Conservation (phyloP, 2,113 vertebrate genomes). For the Camelus dromedarius region DNA sequence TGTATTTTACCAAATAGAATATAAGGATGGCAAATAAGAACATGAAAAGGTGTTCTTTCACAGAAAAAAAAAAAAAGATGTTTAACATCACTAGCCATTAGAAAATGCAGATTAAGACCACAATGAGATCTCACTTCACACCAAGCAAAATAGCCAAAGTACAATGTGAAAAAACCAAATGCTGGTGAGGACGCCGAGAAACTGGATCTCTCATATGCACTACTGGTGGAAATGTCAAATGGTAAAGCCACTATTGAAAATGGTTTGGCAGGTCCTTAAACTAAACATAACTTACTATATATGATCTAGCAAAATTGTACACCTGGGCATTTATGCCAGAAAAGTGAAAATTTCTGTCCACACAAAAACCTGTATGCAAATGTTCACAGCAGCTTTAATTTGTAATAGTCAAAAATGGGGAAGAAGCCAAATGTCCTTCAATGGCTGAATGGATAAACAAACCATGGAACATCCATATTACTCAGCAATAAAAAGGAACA, state of each 20-base stretch:
- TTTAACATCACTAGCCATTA: neutral
- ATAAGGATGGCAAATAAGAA: slow-evolving; percentile 6
- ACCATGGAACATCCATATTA: neutral
- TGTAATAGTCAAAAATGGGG: neutral
- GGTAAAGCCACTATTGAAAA: neutral
- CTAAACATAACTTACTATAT: neutral
- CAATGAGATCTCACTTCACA: neutral
- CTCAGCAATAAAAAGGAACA: neutral
- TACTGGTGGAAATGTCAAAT: neutral
- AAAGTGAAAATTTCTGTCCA: neutral
- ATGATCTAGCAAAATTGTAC: neutral
- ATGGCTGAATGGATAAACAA: neutral
- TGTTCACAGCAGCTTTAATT: neutral
- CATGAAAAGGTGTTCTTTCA: neutral
- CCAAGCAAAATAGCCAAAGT: neutral
- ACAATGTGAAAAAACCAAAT: neutral
- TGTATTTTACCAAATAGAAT: neutral
- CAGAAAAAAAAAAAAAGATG: neutral
- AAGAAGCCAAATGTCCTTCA: neutral
- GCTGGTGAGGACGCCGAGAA: neutral
- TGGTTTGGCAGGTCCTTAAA: neutral
- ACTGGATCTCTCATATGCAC: neutral
- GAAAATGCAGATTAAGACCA: neutral
- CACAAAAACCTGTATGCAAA: neutral
- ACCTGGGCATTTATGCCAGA: neutral